Conservation (phyloP, 2,113 vertebrate species). For the Microtus pennsylvanicus region DNA sequence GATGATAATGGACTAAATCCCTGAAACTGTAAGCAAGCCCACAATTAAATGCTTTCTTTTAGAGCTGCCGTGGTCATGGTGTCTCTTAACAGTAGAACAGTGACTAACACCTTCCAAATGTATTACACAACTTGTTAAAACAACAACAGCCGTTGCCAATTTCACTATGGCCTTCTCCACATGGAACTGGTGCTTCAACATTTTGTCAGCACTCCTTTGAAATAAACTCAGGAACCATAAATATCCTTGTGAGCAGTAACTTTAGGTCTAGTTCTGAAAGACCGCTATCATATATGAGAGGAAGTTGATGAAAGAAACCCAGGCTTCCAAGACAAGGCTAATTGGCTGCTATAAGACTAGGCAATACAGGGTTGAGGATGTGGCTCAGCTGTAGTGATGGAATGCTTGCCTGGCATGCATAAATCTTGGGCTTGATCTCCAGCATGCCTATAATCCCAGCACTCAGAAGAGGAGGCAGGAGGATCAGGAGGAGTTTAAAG, state of each 20-base stretch:
- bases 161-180: not conserved
- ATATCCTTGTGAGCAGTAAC: not conserved
- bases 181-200: not conserved
- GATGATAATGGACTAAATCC: not conserved
- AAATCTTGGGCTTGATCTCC: not conserved
- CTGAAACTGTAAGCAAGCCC: not conserved
- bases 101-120: not conserved
- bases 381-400: not conserved
- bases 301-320: not conserved
- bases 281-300: not conserved
- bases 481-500: not conserved
- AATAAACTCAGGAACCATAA: not conserved
- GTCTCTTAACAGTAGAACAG: not conserved
- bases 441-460: not conserved
- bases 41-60: not conserved
- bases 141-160: not conserved
- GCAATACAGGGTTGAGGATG: not conserved
- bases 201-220: not conserved
- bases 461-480: not conserved
- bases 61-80: not conserved
- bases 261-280: not conserved
- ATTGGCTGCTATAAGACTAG: not conserved
- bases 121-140: not conserved
- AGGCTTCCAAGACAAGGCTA: not conserved
- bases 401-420: not conserved